Percentiles rank a stretch among this genome's conserved stretches.
These are phyloP conservation scores for Gari tellinella DNA, from an alignment of 2,888 invertebrate genomes.

Conservation along the genomic window DNA sequence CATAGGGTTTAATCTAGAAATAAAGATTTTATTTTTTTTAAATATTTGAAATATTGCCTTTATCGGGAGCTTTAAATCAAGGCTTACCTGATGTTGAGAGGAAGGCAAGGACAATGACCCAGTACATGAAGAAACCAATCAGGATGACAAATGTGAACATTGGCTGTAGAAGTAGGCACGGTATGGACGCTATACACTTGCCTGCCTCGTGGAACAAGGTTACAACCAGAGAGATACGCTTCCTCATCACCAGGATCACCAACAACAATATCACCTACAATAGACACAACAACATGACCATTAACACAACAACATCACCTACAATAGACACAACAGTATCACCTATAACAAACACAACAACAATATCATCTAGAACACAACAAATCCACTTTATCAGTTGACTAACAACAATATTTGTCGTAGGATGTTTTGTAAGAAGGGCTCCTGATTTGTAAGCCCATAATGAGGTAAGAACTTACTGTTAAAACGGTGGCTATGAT, in stretches of 20 bases:
- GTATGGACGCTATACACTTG: slow-evolving; percentile 93
- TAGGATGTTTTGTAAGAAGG: too few relatives aligned
- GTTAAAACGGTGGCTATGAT: slow-evolving; percentile 95
- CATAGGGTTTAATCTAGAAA: too few relatives aligned
- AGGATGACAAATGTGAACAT: slow-evolving; percentile 91
- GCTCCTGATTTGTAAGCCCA: too few relatives aligned
- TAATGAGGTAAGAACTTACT: too few relatives aligned
- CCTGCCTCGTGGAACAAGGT: slow-evolving; percentile 95
- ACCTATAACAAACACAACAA: neutral
- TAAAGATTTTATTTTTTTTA: too few relatives aligned
- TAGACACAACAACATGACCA: neutral
- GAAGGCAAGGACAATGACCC: slow-evolving; percentile 93
- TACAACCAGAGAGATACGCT: slow-evolving; percentile 86
- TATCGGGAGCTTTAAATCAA: too few relatives aligned
- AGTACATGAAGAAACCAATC: slow-evolving; percentile 92
- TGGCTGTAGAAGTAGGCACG: slow-evolving; percentile 92
- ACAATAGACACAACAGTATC: neutral
- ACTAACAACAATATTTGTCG: too few relatives aligned
- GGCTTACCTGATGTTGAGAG: slow-evolving; percentile 88
- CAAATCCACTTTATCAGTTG: too few relatives aligned
- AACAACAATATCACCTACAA: slow-evolving; percentile 85
- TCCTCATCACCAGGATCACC: slow-evolving; percentile 90
- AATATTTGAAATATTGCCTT: too few relatives aligned
- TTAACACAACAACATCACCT: too few relatives aligned
- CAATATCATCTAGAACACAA: neutral